A percentile compares a stretch with the other conserved stretches of the same genome.
These are phyloP conservation scores for Parnassius orleans DNA, from an alignment of 2,888 invertebrate species.

Conservation along the genomic window DNA sequence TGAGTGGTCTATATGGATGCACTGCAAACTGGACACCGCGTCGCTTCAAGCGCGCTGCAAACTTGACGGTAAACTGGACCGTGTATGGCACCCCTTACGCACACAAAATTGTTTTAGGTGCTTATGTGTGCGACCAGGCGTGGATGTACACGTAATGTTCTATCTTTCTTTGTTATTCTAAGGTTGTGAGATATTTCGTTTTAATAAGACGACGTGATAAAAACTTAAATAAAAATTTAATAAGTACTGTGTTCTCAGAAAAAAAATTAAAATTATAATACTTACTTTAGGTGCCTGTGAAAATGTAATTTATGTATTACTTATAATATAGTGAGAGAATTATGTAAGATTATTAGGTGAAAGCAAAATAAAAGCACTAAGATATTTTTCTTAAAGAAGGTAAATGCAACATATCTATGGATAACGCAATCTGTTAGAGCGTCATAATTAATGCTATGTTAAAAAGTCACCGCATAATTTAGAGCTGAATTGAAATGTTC, in stretches of 20 bases:
- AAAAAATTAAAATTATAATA: conserved; percentile 6
- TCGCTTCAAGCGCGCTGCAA: no score
- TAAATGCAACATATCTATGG: conserved; percentile 53
- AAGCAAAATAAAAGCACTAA: conserved; percentile 38
- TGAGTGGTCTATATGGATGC: no score
- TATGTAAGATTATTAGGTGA: conserved; percentile 49
- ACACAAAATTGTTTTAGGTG: no score
- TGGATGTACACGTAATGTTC: no score
- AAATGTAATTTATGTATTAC: conserved; percentile 44
- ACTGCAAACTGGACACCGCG: no score
- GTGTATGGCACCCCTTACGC: no score
- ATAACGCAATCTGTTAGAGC: conserved; percentile 27
- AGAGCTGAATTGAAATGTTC: conserved; percentile 16
- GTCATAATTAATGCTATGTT: conserved; percentile 5
- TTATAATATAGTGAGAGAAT: conserved; percentile 52
- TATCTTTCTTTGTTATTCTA: no score
- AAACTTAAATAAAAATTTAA: conserved; percentile 16
- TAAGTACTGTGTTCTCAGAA: conserved; percentile 12
- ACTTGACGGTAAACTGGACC: no score
- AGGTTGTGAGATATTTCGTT: conserved; percentile 43
- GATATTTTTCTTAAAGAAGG: conserved; percentile 53
- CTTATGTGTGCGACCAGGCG: no score
- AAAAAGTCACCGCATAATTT: conserved; percentile 7
- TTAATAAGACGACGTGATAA: conserved; percentile 26
- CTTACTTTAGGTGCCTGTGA: conserved; percentile 54